Evolutionary conservation across 1,140 invertebrate genomes (phyloP), one percentile per base, ranked within the genome.

Genomic region (Diuraphis noxia): DNA sequence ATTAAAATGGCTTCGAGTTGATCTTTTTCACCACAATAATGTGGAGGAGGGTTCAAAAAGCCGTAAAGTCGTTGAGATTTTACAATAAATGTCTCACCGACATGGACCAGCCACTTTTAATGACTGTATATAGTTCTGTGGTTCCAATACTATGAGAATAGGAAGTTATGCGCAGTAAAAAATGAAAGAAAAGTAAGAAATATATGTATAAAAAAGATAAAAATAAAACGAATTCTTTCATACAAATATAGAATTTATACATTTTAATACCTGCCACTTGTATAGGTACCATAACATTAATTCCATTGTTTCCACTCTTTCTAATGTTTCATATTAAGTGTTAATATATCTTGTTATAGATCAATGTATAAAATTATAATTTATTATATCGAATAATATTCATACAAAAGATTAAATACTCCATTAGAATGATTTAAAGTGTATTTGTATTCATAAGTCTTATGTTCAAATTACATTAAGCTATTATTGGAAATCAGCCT

Each of bases 31-130:
- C 30, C 4, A 13, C 6, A 40, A 63, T 36, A 52, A 86, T n/a
- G 36, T 36, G 13, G 25, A 63, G 56, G 23, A 87, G 23, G 25
- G 63, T 88, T 88, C n/a, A 13, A 56, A 56, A 63, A 88, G 36
- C 86, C 25, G 25, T 88, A 63, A 63, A 38, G 52, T 40, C 86
- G 25, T 86, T 38, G 85, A 21, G 34, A 23, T 88, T 21, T 63
- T 63, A 88, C 49, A 40, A 88, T 88, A 88, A 88, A 88, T 40
- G 49, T 40, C 34, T 88, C 17, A 41, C 36, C 36, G 36, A 56
- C 36, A 63, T 88, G 36, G 10, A 40, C 49, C 52, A 13, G 25
- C 25, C 25, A 88, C 52, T 88, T 87, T 88, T 63, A 63, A 63
- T 19, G 38, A 56, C 38, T 17, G 41, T 30, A 63, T 41, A 86